These are phyloP conservation scores for Eulemur mongoz DNA, from an alignment of 2,797 vertebrate species.

Conservation along the genomic window DNA sequence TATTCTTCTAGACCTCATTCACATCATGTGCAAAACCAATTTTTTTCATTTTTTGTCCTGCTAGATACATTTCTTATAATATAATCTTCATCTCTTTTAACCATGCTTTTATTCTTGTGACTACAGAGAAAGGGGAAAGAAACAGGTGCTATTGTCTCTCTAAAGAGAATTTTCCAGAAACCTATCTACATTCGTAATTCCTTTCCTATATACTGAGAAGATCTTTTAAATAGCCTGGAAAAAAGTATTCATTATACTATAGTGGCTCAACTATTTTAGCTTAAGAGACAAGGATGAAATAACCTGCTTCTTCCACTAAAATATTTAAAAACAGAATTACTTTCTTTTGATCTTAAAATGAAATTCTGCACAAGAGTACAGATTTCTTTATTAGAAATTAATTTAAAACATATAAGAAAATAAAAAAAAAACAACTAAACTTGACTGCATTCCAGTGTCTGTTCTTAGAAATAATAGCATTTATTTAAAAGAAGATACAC, in stretches of 20 bases:
- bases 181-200: constrained; percentile 2
- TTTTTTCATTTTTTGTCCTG: not conserved
- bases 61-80: constrained; percentile 51
- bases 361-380: not conserved
- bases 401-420: constrained; percentile 11
- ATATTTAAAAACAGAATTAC: not conserved
- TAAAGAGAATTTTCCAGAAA: constrained; percentile 62
- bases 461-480: not conserved
- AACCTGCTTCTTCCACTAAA: constrained; percentile 35
- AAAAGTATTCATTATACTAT: constrained; percentile 31
- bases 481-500: not conserved
- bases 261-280: constrained; percentile 28
- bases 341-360: constrained; percentile 36
- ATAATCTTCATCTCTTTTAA: constrained; percentile 29
- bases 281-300: constrained; percentile 54
- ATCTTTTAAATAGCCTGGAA: constrained; percentile 28
- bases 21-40: not conserved
- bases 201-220: not conserved
- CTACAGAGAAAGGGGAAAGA: not conserved
- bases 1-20: constrained; percentile 40
- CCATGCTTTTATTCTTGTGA: constrained; percentile 17
- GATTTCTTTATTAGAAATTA: not conserved
- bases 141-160: not conserved
- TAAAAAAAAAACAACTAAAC: not conserved
- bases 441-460: not conserved